Evolutionary conservation across 2,888 invertebrate species (phyloP).

Genomic region (Bombylius major): DNA sequence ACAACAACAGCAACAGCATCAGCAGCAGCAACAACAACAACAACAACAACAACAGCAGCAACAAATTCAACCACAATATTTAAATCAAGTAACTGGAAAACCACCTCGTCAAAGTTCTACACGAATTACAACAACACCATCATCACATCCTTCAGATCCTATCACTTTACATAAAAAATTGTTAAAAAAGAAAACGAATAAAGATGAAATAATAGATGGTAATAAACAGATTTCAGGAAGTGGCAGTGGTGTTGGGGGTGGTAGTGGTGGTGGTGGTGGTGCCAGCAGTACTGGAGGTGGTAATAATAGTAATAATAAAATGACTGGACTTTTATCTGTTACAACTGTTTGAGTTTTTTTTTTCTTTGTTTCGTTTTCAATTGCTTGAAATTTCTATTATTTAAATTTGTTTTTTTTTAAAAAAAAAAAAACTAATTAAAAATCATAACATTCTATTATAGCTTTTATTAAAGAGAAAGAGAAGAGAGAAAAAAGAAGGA

Average conservation of each 20-base stretch:
- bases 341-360: constrained; percentile 37
- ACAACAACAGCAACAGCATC: constrained; percentile 35
- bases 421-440: no score
- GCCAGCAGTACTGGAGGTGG: not conserved
- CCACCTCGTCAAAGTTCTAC: not conserved
- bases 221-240: not conserved
- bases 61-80: constrained; percentile 10
- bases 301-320: constrained; percentile 32
- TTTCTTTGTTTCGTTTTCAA: no score
- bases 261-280: not conserved
- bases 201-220: not conserved
- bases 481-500: no score
- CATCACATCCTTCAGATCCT: not conserved
- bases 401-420: no score
- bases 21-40: constrained; percentile 16
- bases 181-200: not conserved
- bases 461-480: no score
- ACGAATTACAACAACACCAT: not conserved
- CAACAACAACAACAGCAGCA: constrained; percentile 20
- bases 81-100: constrained; percentile 21
- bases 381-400: no score
- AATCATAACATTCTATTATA: no score
- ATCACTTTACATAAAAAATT: not conserved
- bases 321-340: constrained; percentile 45
- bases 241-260: no score